These are phyloP conservation scores for Pristionchus arcanus DNA, from an alignment of 2,888 invertebrate genomes.

Conservation along the genomic window DNA sequence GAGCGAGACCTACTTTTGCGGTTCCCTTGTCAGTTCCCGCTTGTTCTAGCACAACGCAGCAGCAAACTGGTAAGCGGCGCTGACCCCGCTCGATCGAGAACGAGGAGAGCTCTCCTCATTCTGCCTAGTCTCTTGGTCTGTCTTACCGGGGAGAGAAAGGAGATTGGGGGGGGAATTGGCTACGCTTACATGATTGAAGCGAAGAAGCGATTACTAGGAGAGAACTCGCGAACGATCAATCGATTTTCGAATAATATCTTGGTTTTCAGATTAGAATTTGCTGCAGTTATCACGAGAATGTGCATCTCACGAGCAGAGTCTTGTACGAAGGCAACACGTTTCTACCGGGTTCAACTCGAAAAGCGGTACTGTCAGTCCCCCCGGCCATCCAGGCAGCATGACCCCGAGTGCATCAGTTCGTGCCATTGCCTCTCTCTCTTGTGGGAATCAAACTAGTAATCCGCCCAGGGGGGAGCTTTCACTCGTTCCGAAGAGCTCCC, in stretches of 20 bases:
- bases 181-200: constrained; percentile 28
- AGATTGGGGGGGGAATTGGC: background rate
- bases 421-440: background rate
- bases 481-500: background rate
- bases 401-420: background rate
- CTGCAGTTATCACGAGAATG: background rate
- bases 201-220: background rate
- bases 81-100: background rate
- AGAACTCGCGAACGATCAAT: background rate
- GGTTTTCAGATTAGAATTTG: background rate
- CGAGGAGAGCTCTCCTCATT: background rate
- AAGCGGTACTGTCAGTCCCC: too few relatives aligned
- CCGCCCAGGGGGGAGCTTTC: background rate
- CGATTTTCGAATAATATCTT: background rate
- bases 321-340: too few relatives aligned
- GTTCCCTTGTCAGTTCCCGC: background rate
- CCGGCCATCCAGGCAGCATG: too few relatives aligned
- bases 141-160: background rate
- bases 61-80: background rate
- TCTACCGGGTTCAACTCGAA: too few relatives aligned
- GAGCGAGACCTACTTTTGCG: too few relatives aligned
- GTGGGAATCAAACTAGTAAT: background rate
- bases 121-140: background rate
- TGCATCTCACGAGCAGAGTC: background rate
- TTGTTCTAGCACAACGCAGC: constrained; percentile 3